Conservation (phyloP, 2,888 invertebrate genomes). For the Baronia brevicornis region DNA sequence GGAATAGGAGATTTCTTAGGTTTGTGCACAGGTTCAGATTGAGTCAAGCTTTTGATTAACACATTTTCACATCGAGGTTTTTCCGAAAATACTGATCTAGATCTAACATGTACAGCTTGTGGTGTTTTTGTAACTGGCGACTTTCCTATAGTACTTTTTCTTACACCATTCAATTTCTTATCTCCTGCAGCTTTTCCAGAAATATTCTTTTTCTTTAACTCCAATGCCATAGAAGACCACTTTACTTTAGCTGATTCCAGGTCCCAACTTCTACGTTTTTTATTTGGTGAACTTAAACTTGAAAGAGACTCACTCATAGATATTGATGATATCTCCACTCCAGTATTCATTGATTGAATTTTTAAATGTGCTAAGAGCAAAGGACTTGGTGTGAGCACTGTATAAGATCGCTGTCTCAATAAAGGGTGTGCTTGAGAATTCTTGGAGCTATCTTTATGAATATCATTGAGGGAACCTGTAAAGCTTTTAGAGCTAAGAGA, state of each 20-base stretch:
- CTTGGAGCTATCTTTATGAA: slow-evolving; percentile 48
- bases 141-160: slow-evolving; percentile 12
- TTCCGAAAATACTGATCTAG: slow-evolving; percentile 31
- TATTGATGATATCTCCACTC: slow-evolving; percentile 62
- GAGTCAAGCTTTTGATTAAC: slow-evolving; percentile 28
- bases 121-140: slow-evolving; percentile 23
- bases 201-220: slow-evolving; percentile 39
- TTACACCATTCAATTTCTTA: slow-evolving; percentile 13
- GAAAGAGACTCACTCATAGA: slow-evolving; percentile 69
- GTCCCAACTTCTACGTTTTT: slow-evolving; percentile 66
- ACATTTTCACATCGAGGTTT: slow-evolving; percentile 27
- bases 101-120: slow-evolving; percentile 24
- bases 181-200: slow-evolving; percentile 7
- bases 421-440: slow-evolving; percentile 44
- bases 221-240: slow-evolving; percentile 68
- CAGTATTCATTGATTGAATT: slow-evolving; percentile 61
- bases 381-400: slow-evolving; percentile 85
- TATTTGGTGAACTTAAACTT: slow-evolving; percentile 40
- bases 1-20: slow-evolving; percentile 32
- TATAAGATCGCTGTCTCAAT: slow-evolving; percentile 85
- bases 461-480: slow-evolving; percentile 63
- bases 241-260: slow-evolving; percentile 64
- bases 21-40: slow-evolving; percentile 39
- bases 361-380: slow-evolving; percentile 80
- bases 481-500: slow-evolving; percentile 57